Evolutionary conservation across 2,797 vertebrate species (phyloP).

Genomic region (Allobates femoralis): DNA sequence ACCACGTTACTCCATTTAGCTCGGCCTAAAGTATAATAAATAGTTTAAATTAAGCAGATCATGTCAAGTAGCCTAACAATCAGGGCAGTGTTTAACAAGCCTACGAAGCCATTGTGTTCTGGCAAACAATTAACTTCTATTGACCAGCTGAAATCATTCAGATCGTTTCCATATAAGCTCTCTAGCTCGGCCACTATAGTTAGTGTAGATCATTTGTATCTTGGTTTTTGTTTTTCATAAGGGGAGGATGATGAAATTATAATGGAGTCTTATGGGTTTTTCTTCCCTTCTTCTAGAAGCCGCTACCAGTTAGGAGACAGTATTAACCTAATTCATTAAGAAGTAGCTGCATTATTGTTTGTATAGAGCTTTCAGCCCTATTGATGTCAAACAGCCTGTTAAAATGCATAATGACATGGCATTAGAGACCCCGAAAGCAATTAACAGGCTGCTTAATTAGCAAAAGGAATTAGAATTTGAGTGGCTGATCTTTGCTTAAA

Average conservation of each 20-base stretch:
- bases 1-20: slow-evolving; percentile 48
- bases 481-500: slow-evolving; percentile 83
- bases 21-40: slow-evolving; percentile 44
- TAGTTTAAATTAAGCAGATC: background rate
- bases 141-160: background rate
- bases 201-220: slow-evolving; percentile 60
- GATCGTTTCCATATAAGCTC: background rate
- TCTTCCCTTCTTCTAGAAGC: slow-evolving; percentile 65
- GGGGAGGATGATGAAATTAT: slow-evolving; percentile 67
- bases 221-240: slow-evolving; percentile 54
- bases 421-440: slow-evolving; percentile 87
- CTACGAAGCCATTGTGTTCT: slow-evolving; percentile 12
- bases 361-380: slow-evolving; percentile 77
- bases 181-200: slow-evolving; percentile 37
- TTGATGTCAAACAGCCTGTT: slow-evolving; percentile 81
- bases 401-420: slow-evolving; percentile 85
- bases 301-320: slow-evolving; percentile 68
- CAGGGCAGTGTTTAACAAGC: slow-evolving; percentile 1
- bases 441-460: slow-evolving; percentile 92
- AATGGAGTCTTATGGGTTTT: slow-evolving; percentile 65
- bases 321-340: slow-evolving; percentile 75
- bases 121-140: slow-evolving; percentile 9
- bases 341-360: slow-evolving; percentile 80
- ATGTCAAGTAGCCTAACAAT: slow-evolving; percentile 55
- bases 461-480: slow-evolving; percentile 84